Conservation (phyloP, 2,113 vertebrate species). For the Psettodes erumei region DNA sequence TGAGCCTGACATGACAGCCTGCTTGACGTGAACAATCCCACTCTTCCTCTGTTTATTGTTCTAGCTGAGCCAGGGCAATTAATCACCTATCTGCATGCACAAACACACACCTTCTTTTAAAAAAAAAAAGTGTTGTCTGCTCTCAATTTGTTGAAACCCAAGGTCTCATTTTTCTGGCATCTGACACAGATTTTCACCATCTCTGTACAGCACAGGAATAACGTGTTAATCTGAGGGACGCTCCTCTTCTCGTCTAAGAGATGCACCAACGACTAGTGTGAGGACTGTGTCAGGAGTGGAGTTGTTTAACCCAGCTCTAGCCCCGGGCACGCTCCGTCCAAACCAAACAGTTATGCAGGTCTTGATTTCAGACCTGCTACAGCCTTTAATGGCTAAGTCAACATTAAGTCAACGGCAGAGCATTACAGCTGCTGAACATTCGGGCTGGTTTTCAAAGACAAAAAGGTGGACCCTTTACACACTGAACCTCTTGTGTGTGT, state of each 20-base stretch:
- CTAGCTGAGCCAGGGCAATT: slow-evolving; percentile 49
- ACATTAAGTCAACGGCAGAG: slow-evolving; percentile 70
- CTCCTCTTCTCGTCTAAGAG: slow-evolving; percentile 31
- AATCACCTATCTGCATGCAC: slow-evolving; percentile 53
- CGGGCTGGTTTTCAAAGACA: slow-evolving; percentile 46
- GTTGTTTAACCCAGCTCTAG: slow-evolving; percentile 66
- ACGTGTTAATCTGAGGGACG: slow-evolving; percentile 17
- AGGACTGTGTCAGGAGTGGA: slow-evolving; percentile 47
- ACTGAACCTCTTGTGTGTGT: slow-evolving; percentile 34
- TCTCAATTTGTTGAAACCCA: background rate
- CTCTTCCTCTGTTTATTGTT: slow-evolving; percentile 73
- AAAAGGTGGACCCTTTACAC: slow-evolving; percentile 38
- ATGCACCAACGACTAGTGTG: slow-evolving; percentile 36
- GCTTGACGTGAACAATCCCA: slow-evolving; percentile 42
- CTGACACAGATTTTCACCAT: background rate
- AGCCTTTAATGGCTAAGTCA: slow-evolving; percentile 79
- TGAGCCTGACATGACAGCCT: slow-evolving; percentile 45
- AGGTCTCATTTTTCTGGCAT: background rate
- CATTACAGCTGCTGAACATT: slow-evolving; percentile 58
- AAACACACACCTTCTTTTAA: slow-evolving; percentile 14
- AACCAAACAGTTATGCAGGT: slow-evolving; percentile 67
- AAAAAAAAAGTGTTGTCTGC: background rate
- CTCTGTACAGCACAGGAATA: background rate
- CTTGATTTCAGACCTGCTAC: slow-evolving; percentile 73
- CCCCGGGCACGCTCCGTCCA: slow-evolving; percentile 59